Conservation (phyloP, 2,888 invertebrate genomes). For the Petrolisthes cinctipes region DNA sequence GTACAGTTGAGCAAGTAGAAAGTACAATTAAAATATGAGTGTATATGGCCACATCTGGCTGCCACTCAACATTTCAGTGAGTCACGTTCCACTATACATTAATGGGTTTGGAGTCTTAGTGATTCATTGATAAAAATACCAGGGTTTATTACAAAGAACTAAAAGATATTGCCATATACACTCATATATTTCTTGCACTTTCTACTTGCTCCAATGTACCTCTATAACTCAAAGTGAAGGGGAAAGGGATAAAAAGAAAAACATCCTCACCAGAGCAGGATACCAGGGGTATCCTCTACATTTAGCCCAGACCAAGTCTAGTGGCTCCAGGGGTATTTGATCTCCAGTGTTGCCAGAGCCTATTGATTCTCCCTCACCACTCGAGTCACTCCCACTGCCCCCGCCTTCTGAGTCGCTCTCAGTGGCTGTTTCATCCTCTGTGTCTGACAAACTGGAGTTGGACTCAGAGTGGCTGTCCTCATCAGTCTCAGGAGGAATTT, state of each 20-base stretch:
- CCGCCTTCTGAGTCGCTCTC: slow-evolving; percentile 63
- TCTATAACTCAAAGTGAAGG: background rate
- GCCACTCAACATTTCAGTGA: no score
- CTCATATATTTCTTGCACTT: no score
- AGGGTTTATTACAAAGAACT: no score
- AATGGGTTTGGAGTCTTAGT: no score
- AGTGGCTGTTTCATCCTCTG: slow-evolving; percentile 62
- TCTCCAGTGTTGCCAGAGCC: slow-evolving; percentile 57
- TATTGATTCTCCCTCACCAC: slow-evolving; percentile 49
- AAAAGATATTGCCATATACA: no score
- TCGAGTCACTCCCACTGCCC: slow-evolving; percentile 61
- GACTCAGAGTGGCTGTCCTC: slow-evolving; percentile 70
- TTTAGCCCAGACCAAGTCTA: slow-evolving; percentile 97
- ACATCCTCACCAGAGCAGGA: slow-evolving; percentile 80
- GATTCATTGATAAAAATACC: no score
- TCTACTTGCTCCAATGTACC: no score
- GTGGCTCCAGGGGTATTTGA: slow-evolving; percentile 78
- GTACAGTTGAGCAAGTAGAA: no score
- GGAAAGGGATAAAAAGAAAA: background rate
- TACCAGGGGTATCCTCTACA: slow-evolving; percentile 98
- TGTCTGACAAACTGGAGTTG: slow-evolving; percentile 67
- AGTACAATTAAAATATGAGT: no score
- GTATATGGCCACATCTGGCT: no score
- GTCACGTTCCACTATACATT: no score
- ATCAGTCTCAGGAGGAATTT: slow-evolving; percentile 70